Evolutionary conservation across 2,888 invertebrate species (phyloP).

Genomic region (Empis livida): DNA sequence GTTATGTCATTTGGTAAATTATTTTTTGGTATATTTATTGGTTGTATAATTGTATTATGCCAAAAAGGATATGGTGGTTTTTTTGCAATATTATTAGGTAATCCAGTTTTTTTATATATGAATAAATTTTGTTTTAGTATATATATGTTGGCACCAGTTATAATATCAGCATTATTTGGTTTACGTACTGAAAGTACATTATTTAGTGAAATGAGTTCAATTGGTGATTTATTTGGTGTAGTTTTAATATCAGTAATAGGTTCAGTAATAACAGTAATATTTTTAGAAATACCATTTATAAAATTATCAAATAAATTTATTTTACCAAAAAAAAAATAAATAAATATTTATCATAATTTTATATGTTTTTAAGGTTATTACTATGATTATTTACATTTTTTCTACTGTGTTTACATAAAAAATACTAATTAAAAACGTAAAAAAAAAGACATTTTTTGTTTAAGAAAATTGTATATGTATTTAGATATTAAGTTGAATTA

Average conservation of each 20-base stretch:
- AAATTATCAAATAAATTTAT: conserved; percentile 18
- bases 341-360: neutral
- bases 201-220: conserved; percentile 22
- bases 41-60: conserved; percentile 20
- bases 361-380: no score
- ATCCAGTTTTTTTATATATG: conserved; percentile 20
- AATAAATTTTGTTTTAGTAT: conserved; percentile 26
- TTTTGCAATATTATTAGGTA: conserved; percentile 18
- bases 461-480: neutral
- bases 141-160: conserved; percentile 25
- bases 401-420: no score
- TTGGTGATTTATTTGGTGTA: conserved; percentile 18
- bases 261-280: conserved; percentile 16
- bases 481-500: neutral
- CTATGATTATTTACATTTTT: no score
- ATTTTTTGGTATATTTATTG: conserved; percentile 21
- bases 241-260: conserved; percentile 16
- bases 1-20: conserved; percentile 27
- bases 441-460: no score
- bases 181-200: conserved; percentile 19
- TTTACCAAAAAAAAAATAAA: neutral
- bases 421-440: no score
- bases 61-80: conserved; percentile 21
- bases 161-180: conserved; percentile 19
- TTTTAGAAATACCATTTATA: conserved; percentile 23